Base-by-base conservation (phyloP, 2,113 vertebrate genomes). In the Strigops habroptila region DNA sequence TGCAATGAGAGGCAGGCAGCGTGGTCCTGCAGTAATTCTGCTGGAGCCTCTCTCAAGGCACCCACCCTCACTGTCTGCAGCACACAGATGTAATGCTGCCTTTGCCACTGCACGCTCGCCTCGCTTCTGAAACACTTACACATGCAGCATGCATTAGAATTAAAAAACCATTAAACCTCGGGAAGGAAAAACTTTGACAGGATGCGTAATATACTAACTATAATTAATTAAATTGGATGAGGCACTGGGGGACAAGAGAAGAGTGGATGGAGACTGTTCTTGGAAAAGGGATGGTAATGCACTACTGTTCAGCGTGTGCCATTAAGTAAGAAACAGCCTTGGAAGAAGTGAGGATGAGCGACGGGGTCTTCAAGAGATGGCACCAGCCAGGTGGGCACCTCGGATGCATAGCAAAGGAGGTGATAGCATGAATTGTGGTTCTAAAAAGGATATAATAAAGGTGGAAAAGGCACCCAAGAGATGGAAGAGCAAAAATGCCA, bases 141-240 rank as follows among this genome's bases (percentile, higher is more conserved):
- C 76, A 95, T 74, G 91, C 88, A 93, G 92, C 96, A 92, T 76
- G 89, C 93, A 97, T 93, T 96, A 93, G 97, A 95, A 97, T 97
- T 97, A 90, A 96, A 96, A 98, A 97, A 94, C 75, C 95, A 97
- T 96, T 82, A 97, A 95, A 97, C 85, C 94, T 96, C 85, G 43
- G 95, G 95, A 97, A 96, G 83, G 96, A 97, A 97, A 97, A 97
- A 96, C 93, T 97, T 93, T 96, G 96, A 98, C 96, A 97, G 97
- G 87, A 97, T 96, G 96, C 37, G 60, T 97, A 97, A 97, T 97
- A 97, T 90, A 89, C 90, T 96, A 97, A 97, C 93, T 96, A 96
- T 95, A 96, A 95, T 95, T 95, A 97, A 97, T 98, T 97, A 97
- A 98, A 97, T 73, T 97, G 93, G 96, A 98, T 97, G 96, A 96